These are phyloP conservation scores for Tetraodon nigroviridis DNA, from an alignment of 2,113 vertebrate genomes.

Conservation along the genomic window DNA sequence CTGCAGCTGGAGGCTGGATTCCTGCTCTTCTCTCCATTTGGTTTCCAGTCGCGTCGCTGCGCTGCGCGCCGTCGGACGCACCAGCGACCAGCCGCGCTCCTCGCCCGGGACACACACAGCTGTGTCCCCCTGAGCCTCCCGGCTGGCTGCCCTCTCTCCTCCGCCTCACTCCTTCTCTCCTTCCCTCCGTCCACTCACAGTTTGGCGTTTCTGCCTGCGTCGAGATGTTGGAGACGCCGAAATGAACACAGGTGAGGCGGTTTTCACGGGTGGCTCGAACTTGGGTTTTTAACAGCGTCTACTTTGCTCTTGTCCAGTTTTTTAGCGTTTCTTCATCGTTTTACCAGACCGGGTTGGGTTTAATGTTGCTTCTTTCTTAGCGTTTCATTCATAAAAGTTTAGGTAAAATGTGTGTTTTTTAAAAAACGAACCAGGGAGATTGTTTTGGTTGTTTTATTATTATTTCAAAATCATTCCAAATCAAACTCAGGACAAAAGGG, in stretches of 20 bases:
- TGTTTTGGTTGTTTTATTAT: too few relatives aligned
- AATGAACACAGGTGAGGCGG: constrained; percentile 69
- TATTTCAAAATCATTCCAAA: too few relatives aligned
- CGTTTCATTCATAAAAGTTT: background rate
- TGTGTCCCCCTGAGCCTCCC: constrained; percentile 9
- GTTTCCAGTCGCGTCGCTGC: constrained; percentile 53
- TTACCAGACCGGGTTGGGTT: background rate
- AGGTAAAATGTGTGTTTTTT: too few relatives aligned
- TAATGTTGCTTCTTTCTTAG: background rate
- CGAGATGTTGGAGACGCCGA: constrained; percentile 53
- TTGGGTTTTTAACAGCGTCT: background rate
- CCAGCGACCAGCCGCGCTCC: constrained; percentile 39
- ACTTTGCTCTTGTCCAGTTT: too few relatives aligned
- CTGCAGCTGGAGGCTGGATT: background rate
- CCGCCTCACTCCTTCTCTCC: constrained; percentile 2
- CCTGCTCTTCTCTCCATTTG: constrained; percentile 26
- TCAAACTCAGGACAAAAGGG: background rate
- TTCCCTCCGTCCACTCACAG: background rate
- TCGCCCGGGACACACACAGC: constrained; percentile 10
- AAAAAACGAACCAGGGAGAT: too few relatives aligned
- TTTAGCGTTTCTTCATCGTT: background rate
- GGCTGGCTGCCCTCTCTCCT: constrained; percentile 3
- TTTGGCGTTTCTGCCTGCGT: background rate
- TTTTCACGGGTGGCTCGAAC: background rate
- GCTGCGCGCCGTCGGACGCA: constrained; percentile 33